phyloP scores from a whole-genome alignment of 2,113 vertebrate genomes.

The Orycteropus afer region DNA sequence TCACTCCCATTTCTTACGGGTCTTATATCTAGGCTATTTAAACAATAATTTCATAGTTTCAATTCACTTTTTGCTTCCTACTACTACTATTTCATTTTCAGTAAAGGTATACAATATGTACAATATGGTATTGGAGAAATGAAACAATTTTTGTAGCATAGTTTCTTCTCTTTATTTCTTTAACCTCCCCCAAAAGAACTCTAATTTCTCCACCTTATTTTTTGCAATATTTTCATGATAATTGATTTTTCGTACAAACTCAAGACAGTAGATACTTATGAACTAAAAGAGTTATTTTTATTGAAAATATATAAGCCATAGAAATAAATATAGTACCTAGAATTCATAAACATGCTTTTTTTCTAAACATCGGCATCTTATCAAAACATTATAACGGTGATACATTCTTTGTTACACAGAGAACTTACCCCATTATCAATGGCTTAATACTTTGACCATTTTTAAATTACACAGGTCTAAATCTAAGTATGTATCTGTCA shows the following conservation, averaged over 20 bases:
- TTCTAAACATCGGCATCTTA: conserved; percentile 70
- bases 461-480: conserved; percentile 76
- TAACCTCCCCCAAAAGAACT: background rate
- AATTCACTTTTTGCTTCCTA: conserved; percentile 53
- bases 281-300: conserved; percentile 54
- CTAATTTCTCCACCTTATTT: conserved; percentile 45
- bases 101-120: background rate
- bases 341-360: conserved; percentile 67
- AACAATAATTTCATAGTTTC: conserved; percentile 1
- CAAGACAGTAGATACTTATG: conserved; percentile 1
- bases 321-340: conserved; percentile 48
- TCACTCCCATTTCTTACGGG: conserved; percentile 5
- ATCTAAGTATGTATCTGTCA: conserved; percentile 74
- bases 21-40: conserved; percentile 18
- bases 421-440: conserved; percentile 73
- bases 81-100: conserved; percentile 49
- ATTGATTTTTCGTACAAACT: conserved; percentile 25
- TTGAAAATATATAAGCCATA: conserved; percentile 51
- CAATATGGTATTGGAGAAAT: background rate
- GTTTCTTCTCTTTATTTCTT: background rate
- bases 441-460: conserved; percentile 77
- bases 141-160: conserved; percentile 17
- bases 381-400: conserved; percentile 73
- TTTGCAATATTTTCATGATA: conserved; percentile 42
- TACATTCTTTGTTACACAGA: conserved; percentile 67